Evolutionary conservation across 2,797 vertebrate species (phyloP).

Genomic region (Ficedula albicollis): DNA sequence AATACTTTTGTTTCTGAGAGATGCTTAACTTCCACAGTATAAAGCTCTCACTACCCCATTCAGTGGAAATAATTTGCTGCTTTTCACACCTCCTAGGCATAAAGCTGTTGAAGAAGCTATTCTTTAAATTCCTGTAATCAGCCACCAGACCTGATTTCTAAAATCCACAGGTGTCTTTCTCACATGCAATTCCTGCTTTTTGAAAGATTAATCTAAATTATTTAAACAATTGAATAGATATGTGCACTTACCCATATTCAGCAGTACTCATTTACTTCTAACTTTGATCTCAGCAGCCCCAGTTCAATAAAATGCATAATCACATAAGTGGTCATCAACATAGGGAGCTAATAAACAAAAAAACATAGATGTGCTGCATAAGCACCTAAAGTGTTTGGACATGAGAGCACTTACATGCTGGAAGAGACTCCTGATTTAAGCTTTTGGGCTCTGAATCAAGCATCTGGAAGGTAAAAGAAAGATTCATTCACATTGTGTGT

Average conservation of each 20-base stretch:
- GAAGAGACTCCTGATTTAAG: not conserved
- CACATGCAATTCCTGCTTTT: not conserved
- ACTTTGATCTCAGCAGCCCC: not conserved
- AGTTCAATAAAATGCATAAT: not conserved
- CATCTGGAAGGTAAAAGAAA: not conserved
- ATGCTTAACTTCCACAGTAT: not conserved
- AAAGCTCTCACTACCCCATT: conserved; percentile 54
- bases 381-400: not conserved
- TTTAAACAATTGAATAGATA: not conserved
- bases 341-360: not conserved
- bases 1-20: conserved; percentile 39
- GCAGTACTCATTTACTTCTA: not conserved
- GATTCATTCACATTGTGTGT: not conserved
- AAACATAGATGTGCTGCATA: not conserved
- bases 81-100: conserved; percentile 18
- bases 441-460: not conserved
- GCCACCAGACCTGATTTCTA: not conserved
- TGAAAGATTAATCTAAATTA: not conserved
- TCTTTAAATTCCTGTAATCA: conserved; percentile 35
- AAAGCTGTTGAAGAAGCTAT: conserved; percentile 31
- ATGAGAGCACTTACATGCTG: not conserved
- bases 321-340: not conserved
- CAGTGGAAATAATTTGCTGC: conserved; percentile 32
- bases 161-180: conserved; percentile 17
- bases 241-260: not conserved